Evolutionary conservation across 2,113 vertebrate genomes (phyloP), one percentile per base, ranked within the genome.

Genomic region (Lynx canadensis): DNA sequence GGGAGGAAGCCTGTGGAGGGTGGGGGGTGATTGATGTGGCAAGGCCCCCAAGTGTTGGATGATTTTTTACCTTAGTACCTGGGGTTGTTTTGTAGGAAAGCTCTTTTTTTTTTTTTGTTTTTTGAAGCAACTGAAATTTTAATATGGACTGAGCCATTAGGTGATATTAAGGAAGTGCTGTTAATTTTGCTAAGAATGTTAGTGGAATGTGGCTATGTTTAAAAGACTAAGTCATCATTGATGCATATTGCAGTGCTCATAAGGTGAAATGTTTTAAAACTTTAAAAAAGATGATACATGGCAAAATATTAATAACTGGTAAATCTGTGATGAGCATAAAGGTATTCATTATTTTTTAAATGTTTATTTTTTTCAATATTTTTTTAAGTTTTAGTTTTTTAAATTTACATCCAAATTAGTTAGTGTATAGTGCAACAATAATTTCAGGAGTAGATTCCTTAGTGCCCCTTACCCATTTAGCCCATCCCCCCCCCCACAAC

Each of bases 111-210:
- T 45, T 41, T 41, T 41, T 38, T 41, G 7, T 45, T 76, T 45
- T 76, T 89, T 74, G 63, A 86, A 55, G 92, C 41, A 65, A 78
- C 2, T 87, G 33, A 76, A 88, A 69, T 88, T 83, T 95, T 79
- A 78, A 60, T 38, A 48, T 4, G 2, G 4, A 52, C 25, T 60
- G 18, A 65, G 79, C n/a, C 57, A 86, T 60, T 83, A 91, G 50
- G 83, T 76, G 60, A 74, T 82, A 78, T 31, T 93, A 91, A 74
- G 52, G 18, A 36, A 82, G 57, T 86, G 50, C 18, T 90, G 55
- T 85, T 95, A 81, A 92, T 96, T 91, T 91, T 71, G 38, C 57
- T 60, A 89, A 85, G 55, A 92, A 68, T 65, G 33, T 73, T 86
- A 89, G 65, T 0, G 1, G 18, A 81, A 57, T 86, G 14, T 83